Conservation (phyloP, 2,888 invertebrate genomes). For the Trachelus stipa region DNA sequence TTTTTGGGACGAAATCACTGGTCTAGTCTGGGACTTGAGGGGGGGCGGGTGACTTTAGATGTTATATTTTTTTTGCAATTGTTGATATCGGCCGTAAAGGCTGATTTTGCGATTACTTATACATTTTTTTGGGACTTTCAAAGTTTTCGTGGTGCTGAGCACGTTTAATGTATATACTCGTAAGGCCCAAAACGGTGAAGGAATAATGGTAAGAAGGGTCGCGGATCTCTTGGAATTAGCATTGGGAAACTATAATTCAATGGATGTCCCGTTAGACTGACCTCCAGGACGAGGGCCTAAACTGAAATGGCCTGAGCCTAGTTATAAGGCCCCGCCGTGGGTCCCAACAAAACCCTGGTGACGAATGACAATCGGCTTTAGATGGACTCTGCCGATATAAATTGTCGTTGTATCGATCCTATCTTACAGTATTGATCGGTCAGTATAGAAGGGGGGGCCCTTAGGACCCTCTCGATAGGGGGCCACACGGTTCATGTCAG, state of each 20-base stretch:
- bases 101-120: too few species aligned
- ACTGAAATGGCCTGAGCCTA: too few species aligned
- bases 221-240: constrained; percentile 1
- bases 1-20: neutral
- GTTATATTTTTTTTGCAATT: too few species aligned
- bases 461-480: constrained; percentile 36
- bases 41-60: too few species aligned
- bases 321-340: too few species aligned
- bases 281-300: too few species aligned
- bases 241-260: constrained; percentile 10
- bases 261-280: constrained; percentile 8
- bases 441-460: too few species aligned
- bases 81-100: too few species aligned
- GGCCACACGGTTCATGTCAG: constrained; percentile 19
- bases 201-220: neutral
- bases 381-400: constrained; percentile 18
- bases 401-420: constrained; percentile 19
- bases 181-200: too few species aligned
- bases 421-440: constrained; percentile 33
- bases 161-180: neutral
- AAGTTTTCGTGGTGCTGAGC: neutral
- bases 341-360: neutral
- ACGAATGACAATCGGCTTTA: constrained; percentile 15
- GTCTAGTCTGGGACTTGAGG: too few species aligned
- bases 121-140: too few species aligned